Conservation (phyloP, 2,888 invertebrate genomes). For the Eupelmus urozonus region DNA sequence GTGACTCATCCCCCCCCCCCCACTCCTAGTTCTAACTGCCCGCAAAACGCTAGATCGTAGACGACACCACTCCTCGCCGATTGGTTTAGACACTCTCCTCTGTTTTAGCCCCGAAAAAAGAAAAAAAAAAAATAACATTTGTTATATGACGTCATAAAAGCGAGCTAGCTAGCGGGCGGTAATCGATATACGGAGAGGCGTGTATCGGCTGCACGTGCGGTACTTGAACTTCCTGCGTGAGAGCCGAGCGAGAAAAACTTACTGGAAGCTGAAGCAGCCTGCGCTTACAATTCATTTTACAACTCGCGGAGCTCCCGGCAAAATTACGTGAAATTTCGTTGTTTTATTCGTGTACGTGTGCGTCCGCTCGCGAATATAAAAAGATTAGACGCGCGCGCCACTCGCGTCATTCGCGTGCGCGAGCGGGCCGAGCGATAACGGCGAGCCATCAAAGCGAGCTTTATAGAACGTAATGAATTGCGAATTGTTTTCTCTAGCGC, state of each 20-base stretch:
- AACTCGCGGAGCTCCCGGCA: not conserved
- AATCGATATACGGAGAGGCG: not conserved
- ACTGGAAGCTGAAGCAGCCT: too few relatives aligned
- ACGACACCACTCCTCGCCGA: slow-evolving; percentile 3
- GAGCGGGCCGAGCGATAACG: not conserved
- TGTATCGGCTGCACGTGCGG: too few relatives aligned
- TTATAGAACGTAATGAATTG: slow-evolving; percentile 48
- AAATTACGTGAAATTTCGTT: slow-evolving; percentile 20
- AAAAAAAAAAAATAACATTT: slow-evolving; percentile 17
- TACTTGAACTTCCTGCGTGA: too few relatives aligned
- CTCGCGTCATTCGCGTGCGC: not conserved
- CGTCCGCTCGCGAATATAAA: not conserved
- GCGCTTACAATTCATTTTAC: slow-evolving; percentile 1
- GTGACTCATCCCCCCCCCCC: slow-evolving; percentile 38
- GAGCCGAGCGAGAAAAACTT: too few relatives aligned
- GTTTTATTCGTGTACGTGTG: not conserved
- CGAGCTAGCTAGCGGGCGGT: not conserved
- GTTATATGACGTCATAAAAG: slow-evolving; percentile 19
- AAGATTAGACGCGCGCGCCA: slow-evolving; percentile 12
- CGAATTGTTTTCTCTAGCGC: slow-evolving; percentile 24
- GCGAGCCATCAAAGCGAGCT: slow-evolving; percentile 29
- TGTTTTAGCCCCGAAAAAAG: not conserved
- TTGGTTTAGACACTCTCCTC: not conserved
- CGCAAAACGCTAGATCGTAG: not conserved
- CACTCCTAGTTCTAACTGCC: not conserved